phyloP scores from a whole-genome alignment of 1,140 invertebrate genomes.

The Bombyx mandarina region DNA sequence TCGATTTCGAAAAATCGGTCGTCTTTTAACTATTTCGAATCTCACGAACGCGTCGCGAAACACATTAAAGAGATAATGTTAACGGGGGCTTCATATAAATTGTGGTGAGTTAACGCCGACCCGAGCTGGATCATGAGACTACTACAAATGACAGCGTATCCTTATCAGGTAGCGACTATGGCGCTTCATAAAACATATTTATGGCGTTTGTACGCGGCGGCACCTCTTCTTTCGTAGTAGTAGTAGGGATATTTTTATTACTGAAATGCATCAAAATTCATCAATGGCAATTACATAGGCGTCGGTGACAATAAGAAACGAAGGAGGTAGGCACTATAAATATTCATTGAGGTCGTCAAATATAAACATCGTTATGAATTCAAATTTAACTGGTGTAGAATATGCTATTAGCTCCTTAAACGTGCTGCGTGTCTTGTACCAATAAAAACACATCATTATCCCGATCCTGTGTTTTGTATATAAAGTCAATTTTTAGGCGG shows the following conservation, averaged over 20 bases:
- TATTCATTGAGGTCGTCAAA: constrained; percentile 19
- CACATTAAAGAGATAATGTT: constrained; percentile 58
- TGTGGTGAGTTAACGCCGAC: background rate
- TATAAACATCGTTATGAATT: constrained; percentile 37
- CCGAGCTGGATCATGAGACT: no score
- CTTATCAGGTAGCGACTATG: no score
- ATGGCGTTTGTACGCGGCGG: no score
- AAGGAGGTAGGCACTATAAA: no score
- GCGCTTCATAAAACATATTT: constrained; percentile 1
- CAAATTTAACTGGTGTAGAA: constrained; percentile 37
- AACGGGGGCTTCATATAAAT: constrained; percentile 33
- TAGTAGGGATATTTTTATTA: no score
- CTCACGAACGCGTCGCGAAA: constrained; percentile 24
- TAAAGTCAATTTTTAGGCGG: constrained; percentile 48
- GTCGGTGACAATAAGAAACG: no score
- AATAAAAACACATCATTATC: constrained; percentile 44
- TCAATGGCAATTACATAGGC: no score
- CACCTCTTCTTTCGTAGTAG: no score
- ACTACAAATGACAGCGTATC: no score
- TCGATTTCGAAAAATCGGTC: no score
- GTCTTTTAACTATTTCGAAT: no score
- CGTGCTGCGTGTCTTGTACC: constrained; percentile 33
- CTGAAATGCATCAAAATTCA: no score
- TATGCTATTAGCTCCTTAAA: constrained; percentile 13
- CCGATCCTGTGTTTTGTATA: constrained; percentile 45